Conservation (phyloP, 2,797 vertebrate genomes). For the Artibeus jamaicensis region DNA sequence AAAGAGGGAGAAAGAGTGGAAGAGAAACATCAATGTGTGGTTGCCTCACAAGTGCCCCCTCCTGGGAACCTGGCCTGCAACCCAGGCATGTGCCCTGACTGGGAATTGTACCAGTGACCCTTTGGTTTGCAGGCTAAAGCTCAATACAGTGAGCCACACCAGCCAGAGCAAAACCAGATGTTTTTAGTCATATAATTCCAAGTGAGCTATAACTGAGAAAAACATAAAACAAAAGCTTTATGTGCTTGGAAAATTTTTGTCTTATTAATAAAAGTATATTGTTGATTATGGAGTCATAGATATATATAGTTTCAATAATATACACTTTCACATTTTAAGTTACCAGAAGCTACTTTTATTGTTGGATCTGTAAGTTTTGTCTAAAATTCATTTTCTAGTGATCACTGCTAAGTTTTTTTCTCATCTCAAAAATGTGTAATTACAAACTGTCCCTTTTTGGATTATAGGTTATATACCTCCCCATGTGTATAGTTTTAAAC, state of each 20-base stretch:
- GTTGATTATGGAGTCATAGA: slow-evolving; percentile 1
- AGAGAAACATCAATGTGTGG: too few species aligned
- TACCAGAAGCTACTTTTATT: slow-evolving; percentile 1
- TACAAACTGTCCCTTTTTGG: neutral
- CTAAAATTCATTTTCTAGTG: neutral
- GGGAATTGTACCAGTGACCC: too few species aligned
- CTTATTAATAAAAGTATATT: neutral
- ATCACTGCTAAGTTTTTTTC: neutral
- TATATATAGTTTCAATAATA: neutral
- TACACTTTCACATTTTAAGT: neutral
- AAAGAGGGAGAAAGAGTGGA: too few species aligned
- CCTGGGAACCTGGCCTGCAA: too few species aligned
- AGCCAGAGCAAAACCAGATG: neutral
- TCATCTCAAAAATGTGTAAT: slow-evolving; percentile 32
- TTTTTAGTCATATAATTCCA: neutral
- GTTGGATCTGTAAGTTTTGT: neutral
- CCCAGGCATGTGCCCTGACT: too few species aligned
- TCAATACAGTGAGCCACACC: too few species aligned
- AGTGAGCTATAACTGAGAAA: neutral
- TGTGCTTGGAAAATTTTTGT: neutral
- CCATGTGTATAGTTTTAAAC: slow-evolving; percentile 1
- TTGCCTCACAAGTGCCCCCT: too few species aligned
- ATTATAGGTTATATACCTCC: neutral
- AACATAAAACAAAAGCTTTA: neutral
- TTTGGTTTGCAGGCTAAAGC: too few species aligned